Evolutionary conservation across 1,140 invertebrate genomes (phyloP).

Genomic region (Trinorchestia longiramus): DNA sequence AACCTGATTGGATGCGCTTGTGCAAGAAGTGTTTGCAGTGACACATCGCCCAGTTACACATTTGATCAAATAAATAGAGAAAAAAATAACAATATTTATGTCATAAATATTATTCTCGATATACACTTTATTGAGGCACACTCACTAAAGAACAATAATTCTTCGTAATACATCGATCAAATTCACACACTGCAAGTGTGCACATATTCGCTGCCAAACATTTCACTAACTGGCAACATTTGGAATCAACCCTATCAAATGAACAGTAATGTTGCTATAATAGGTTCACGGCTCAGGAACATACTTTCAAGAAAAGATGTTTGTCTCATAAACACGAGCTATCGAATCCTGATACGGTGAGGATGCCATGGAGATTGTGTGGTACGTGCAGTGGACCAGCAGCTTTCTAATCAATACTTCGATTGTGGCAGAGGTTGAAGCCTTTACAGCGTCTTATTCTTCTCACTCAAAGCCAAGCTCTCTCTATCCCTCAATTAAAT

Average conservation of each 20-base stretch:
- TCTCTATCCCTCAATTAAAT: neutral
- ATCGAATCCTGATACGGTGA: neutral
- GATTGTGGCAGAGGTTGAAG: neutral
- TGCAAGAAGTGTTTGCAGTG: neutral
- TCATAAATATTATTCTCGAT: neutral
- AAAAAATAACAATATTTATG: neutral
- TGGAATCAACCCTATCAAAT: neutral
- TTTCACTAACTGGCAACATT: neutral
- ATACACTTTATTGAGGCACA: neutral
- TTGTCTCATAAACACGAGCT: neutral
- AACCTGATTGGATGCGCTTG: neutral
- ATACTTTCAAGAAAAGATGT: neutral
- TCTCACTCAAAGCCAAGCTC: neutral
- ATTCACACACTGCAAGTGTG: neutral
- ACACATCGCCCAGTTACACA: neutral
- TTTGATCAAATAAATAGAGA: neutral
- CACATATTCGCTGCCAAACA: neutral
- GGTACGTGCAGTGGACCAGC: neutral
- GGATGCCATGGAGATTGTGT: neutral
- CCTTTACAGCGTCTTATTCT: neutral
- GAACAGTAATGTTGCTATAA: neutral
- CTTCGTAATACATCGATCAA: neutral
- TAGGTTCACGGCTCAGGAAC: neutral
- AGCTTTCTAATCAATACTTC: constrained; percentile 41
- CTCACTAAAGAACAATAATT: neutral